Evolutionary conservation across 2,797 vertebrate genomes (phyloP).

Genomic region (Tauraco hartlaubi): DNA sequence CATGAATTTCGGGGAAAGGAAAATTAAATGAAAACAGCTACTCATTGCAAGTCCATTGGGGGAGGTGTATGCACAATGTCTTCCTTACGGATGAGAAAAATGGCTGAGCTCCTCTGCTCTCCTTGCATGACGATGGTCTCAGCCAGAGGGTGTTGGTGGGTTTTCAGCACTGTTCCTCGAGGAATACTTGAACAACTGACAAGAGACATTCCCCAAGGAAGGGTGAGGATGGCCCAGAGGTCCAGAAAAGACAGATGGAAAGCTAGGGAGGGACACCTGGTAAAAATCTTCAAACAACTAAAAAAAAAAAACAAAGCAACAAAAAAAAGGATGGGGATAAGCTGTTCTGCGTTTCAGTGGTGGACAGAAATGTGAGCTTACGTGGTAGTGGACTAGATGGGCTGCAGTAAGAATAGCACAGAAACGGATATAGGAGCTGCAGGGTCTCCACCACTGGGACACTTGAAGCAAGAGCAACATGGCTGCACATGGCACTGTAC

Average conservation of each 20-base stretch:
- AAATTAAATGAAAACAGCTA: background rate
- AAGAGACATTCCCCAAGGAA: background rate
- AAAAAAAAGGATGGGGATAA: background rate
- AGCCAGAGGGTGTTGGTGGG: background rate
- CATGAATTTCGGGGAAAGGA: background rate
- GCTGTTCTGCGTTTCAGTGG: background rate
- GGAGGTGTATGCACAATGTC: background rate
- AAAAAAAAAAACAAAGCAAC: too few species aligned
- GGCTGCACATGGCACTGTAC: background rate
- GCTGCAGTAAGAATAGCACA: background rate
- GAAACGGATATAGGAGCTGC: background rate
- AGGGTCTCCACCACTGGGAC: background rate
- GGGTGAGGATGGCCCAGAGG: background rate
- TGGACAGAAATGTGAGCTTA: background rate
- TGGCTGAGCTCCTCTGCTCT: background rate
- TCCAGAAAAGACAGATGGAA: background rate
- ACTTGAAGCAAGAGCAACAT: background rate
- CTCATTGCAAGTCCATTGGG: background rate
- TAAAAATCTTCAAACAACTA: background rate
- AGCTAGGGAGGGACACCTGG: background rate
- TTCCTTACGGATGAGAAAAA: background rate
- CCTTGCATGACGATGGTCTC: accelerated
- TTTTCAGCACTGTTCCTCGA: background rate
- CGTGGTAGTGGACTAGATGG: background rate
- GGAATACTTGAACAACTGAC: background rate